A percentile compares a stretch with the other conserved stretches of the same genome.
Evolutionary conservation across 2,113 vertebrate species (phyloP).

Genomic region (Delphinapterus leucas): DNA sequence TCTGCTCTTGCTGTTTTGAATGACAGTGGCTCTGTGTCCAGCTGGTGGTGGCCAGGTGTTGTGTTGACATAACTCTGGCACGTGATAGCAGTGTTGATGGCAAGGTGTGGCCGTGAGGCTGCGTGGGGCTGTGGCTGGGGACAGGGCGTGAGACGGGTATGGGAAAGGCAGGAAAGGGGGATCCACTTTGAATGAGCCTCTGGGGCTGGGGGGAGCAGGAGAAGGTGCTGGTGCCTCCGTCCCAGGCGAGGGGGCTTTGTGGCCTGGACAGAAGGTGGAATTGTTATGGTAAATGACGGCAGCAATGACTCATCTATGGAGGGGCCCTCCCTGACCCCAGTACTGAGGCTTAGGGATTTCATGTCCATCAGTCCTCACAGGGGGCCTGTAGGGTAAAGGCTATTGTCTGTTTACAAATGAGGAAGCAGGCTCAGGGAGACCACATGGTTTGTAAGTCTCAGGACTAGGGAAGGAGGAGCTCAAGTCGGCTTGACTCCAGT

Average conservation of each 20-base stretch:
- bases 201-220: neutral
- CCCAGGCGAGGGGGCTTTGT: neutral
- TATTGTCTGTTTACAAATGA: neutral
- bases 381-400: neutral
- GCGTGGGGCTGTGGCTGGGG: neutral
- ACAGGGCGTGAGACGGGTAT: fast-evolving
- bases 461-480: neutral
- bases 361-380: neutral
- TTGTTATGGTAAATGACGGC: fast-evolving
- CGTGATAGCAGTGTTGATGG: fast-evolving
- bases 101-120: neutral
- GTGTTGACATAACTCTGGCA: neutral
- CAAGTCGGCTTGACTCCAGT: neutral
- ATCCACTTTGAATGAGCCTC: neutral
- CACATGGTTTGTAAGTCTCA: neutral
- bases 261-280: neutral
- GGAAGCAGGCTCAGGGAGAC: neutral
- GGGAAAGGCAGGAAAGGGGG: neutral
- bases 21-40: neutral
- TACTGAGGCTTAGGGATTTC: neutral
- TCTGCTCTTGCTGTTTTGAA: neutral
- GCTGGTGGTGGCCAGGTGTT: neutral
- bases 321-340: neutral
- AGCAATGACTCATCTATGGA: neutral
- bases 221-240: neutral